Conservation (phyloP, 2,113 vertebrate genomes). For the Gopherus flavomarginatus region DNA sequence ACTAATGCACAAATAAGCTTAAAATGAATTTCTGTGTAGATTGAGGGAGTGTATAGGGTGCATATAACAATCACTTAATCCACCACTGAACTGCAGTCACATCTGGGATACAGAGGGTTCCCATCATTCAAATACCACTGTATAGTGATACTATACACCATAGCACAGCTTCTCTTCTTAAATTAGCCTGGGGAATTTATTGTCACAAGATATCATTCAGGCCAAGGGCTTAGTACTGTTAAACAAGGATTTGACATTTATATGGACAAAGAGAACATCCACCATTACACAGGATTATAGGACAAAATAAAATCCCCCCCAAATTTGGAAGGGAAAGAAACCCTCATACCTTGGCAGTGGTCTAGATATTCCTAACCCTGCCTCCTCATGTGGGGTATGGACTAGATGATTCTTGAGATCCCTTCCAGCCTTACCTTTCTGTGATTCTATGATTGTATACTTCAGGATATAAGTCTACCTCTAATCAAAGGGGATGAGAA, state of each 20-base stretch:
- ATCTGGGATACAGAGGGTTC: background rate
- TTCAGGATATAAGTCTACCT: background rate
- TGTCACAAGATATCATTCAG: accelerated
- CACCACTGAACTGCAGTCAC: background rate
- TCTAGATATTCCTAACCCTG: background rate
- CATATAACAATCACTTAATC: background rate
- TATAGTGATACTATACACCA: accelerated
- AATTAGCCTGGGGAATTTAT: background rate
- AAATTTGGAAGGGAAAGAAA: background rate
- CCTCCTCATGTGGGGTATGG: background rate
- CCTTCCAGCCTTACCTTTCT: background rate
- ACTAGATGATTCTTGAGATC: background rate
- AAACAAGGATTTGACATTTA: accelerated
- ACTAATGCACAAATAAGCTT: slow-evolving; percentile 48
- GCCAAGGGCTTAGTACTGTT: background rate
- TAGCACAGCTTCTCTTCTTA: accelerated
- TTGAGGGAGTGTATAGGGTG: background rate
- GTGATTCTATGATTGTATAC: background rate
- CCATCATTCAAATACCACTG: background rate
- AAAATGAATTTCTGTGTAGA: slow-evolving; percentile 35
- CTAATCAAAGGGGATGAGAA: background rate
- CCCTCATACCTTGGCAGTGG: background rate
- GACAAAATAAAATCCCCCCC: background rate
- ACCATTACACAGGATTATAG: background rate
- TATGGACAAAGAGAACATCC: background rate